Evolutionary conservation across 2,888 invertebrate species (phyloP).

Genomic region (Hydrotaea diabolus): DNA sequence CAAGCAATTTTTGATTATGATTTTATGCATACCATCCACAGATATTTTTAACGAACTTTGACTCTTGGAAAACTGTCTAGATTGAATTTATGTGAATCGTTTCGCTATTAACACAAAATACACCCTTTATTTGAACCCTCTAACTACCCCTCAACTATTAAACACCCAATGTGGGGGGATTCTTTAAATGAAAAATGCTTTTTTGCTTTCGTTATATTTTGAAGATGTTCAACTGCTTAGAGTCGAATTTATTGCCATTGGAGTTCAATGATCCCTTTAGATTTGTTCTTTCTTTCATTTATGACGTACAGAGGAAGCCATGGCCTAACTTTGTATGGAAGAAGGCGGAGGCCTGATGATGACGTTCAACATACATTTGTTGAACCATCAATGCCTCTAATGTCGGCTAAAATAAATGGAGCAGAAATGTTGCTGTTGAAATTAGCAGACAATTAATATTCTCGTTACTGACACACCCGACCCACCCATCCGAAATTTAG

Average conservation of each 20-base stretch:
- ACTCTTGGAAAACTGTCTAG: not conserved
- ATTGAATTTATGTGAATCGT: too few relatives aligned
- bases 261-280: not conserved
- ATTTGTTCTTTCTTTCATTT: not conserved
- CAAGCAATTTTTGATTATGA: not conserved
- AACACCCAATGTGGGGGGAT: not conserved
- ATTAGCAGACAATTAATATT: constrained; percentile 59
- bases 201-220: not conserved
- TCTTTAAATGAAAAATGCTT: not conserved
- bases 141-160: not conserved
- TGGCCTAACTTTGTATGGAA: too few relatives aligned
- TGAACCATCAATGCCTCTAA: constrained; percentile 31
- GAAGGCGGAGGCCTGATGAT: too few relatives aligned
- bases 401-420: constrained; percentile 52
- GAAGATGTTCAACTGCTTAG: not conserved
- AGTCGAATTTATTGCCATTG: not conserved
- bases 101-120: too few relatives aligned
- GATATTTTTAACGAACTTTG: not conserved
- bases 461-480: constrained; percentile 23
- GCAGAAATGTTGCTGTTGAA: constrained; percentile 59
- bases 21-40: not conserved
- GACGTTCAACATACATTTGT: not conserved
- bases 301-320: too few relatives aligned
- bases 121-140: not conserved
- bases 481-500: not conserved